Conservation (phyloP, 1,140 invertebrate genomes). For the Eriosoma lanigerum region DNA sequence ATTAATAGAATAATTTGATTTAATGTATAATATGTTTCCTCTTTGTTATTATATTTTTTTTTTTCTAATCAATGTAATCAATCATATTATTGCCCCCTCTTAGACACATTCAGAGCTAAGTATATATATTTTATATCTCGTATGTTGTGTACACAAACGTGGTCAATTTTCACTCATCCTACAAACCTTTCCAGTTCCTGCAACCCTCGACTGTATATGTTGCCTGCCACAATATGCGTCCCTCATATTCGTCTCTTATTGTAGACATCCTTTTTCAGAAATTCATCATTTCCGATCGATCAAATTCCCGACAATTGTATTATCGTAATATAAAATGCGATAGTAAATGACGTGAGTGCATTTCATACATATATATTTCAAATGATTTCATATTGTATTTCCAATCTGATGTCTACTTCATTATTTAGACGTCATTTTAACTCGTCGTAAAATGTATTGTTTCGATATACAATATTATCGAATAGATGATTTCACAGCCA, state of each 20-base stretch:
- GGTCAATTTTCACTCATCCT: neutral
- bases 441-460: neutral
- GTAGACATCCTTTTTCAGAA: neutral
- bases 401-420: slow-evolving; percentile 7
- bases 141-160: no score
- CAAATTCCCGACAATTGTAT: slow-evolving; percentile 20
- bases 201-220: no score
- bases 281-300: slow-evolving; percentile 5
- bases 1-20: no score
- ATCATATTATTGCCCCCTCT: neutral
- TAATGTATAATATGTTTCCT: neutral
- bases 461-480: slow-evolving; percentile 9
- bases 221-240: neutral
- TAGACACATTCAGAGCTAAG: no score
- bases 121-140: no score
- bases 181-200: neutral
- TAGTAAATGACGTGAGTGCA: neutral
- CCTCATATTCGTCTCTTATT: neutral
- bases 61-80: neutral
- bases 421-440: slow-evolving; percentile 5
- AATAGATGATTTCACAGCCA: neutral
- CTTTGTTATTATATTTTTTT: neutral
- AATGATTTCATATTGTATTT: slow-evolving; percentile 2
- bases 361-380: slow-evolving; percentile 18
- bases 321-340: neutral